Evolutionary conservation across 2,888 invertebrate genomes (phyloP), one percentile per base, ranked within the genome.

Genomic region (Halocaridina rubra): DNA sequence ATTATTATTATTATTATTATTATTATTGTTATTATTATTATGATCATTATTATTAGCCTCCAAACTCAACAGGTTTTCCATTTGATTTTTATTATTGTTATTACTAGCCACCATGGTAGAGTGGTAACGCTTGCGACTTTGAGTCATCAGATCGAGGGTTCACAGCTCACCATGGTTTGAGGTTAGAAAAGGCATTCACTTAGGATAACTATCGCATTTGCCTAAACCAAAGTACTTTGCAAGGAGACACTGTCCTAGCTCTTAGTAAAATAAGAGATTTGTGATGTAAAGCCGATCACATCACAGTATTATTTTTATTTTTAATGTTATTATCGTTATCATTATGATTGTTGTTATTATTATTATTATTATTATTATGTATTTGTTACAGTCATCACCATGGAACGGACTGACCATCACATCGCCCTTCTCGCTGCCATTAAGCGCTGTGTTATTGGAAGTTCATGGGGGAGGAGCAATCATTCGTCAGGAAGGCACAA

Each of bases 391-490:
- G 85, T 78, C 78, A 4, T 79, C 82, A 8, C 72, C 80, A 33
- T 87, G 87, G 87, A 61, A 74, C 4, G 87, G 87, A 1, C 64
- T 87, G 33, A 85, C 85, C 61, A 76, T 87, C 57, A 85, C 82
- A 2, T 76, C 87, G 1, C 85, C 87, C 3, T 87, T 87, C 80
- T 53, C 74, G 29, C 39, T 30, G 3, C 87, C 87, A 13, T 32
- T 71, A 10, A 82, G 80, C 5, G 82, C 77, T 2, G 85, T 87
- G 3, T 67, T 85, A 7, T 59, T 87, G 30, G 87, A 72, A 72
- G 76, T 87, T n/a, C 81, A 81, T 13, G 72, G 85, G 13, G 85
- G 85, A 27, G 87, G 85, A 0, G 79, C 79, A 22, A 80, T 57
- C 22, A 77, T 87, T 32, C 59, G 74, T 22, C 81, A 78, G 67